A percentile compares a stretch with the other conserved stretches of the same genome.
Evolutionary conservation across 2,888 invertebrate genomes (phyloP).

Genomic region (Gasteruption jaculator): DNA sequence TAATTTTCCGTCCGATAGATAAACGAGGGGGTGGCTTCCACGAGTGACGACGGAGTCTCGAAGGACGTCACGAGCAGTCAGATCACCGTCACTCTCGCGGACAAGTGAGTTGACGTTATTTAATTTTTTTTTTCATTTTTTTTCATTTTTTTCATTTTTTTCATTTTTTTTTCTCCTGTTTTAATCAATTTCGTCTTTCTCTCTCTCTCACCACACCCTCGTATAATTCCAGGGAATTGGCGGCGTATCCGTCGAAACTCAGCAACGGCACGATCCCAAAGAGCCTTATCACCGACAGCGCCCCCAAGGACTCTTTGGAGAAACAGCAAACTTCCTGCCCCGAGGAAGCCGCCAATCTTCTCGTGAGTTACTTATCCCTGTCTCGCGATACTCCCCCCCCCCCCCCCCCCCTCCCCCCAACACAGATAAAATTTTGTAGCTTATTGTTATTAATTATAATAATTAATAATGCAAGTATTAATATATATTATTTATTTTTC

Average conservation of each 20-base stretch:
- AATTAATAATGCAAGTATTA: too few relatives aligned
- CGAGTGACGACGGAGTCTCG: slow-evolving; percentile 48
- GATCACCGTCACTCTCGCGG: slow-evolving; percentile 46
- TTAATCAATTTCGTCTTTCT: neutral
- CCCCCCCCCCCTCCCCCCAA: too few relatives aligned
- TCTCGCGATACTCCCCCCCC: too few relatives aligned
- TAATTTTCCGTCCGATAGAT: slow-evolving; percentile 34
- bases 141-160: slow-evolving; percentile 15
- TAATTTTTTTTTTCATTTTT: slow-evolving; percentile 18
- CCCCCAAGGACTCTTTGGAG: slow-evolving; percentile 35
- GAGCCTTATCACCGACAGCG: slow-evolving; percentile 31
- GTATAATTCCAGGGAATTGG: slow-evolving; percentile 23
- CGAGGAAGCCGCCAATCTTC: slow-evolving; percentile 41
- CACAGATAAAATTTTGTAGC: too few relatives aligned
- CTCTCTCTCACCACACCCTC: neutral
- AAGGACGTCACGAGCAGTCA: slow-evolving; percentile 45
- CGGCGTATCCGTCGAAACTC: slow-evolving; percentile 34
- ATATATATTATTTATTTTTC: too few relatives aligned
- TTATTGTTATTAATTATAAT: too few relatives aligned
- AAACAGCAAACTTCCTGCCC: slow-evolving; percentile 43
- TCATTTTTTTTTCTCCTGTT: slow-evolving; percentile 17
- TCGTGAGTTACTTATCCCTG: slow-evolving; percentile 41
- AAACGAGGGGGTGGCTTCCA: slow-evolving; percentile 51
- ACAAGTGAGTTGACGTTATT: slow-evolving; percentile 36
- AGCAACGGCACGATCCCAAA: slow-evolving; percentile 49